Base-by-base conservation (phyloP, 2,888 invertebrate species). In the Parasteatoda lunata region DNA sequence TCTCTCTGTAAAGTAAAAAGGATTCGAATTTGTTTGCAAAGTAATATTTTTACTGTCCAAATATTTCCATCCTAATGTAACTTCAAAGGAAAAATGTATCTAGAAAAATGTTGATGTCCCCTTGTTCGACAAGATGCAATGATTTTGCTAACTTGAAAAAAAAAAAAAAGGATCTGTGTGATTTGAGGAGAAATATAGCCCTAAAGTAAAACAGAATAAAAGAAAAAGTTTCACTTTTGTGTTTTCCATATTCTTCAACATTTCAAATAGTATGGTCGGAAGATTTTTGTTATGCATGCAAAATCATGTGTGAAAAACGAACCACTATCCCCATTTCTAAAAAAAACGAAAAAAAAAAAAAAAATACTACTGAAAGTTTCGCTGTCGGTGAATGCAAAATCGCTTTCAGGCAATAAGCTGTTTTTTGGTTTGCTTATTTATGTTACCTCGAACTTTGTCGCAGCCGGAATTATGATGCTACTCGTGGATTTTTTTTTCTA, bases 251-350 rank as follows among this genome's bases (percentile, higher is more conserved):
- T 66, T 70, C 68, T 66, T 51, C 48, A n/a, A 76, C 65, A 85
- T 76, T 80, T 79, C 75, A 85, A 85, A 80, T 76, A 54, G 76
- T 51, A 85, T n/a, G 47, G 64, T 54, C 71, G 48, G 65, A 71
- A n/a, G 70, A 69, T 70, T 85, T 86, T 80, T 77, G 81, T 86
- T 86, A 81, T 86, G 86, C 81, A 81, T 86, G 86, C 81, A 81
- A 86, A 86, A 85, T 85, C 79, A 86, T 81, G 81, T 81, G 86
- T 81, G 86, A 81, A 86, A 81, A 77, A 77, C 76, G 86, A 81
- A 77, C 80, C 86, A 76, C 75, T 65, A 78, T 75, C 75, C 71
- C 30, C 30, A 30, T 30, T 30, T 30, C 30, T 30, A 30, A 30
- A 30, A 30, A 30, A 54, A 54, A 54, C 9, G 51, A 85, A 84